Evolutionary conservation across 92 coral and sea anemone species (phyloP).

Genomic region (Palythoa grandiflora): DNA sequence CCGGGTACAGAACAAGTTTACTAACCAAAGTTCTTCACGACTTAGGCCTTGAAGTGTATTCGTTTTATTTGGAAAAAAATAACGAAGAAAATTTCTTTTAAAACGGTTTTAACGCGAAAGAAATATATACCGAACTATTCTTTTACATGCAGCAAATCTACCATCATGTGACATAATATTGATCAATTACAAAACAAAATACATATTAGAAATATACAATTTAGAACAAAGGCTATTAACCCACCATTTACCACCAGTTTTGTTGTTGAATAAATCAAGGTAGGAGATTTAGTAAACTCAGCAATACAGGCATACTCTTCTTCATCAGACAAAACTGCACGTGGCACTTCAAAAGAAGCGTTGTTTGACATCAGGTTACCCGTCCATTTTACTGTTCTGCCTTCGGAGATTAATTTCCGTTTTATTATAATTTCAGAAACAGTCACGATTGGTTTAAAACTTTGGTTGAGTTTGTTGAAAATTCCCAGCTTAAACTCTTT

Average conservation of each 20-base stretch:
- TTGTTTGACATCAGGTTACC: not conserved
- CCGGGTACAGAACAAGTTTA: too few relatives aligned
- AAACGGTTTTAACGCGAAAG: too few relatives aligned
- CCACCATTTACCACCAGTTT: conserved; percentile 5
- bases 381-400: not conserved
- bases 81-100: too few relatives aligned
- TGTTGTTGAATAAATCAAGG: conserved; percentile 8
- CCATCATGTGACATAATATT: too few relatives aligned
- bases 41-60: too few relatives aligned
- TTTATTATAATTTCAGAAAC: not conserved
- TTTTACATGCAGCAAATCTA: not conserved
- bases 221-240: not conserved
- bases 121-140: too few relatives aligned
- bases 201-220: not conserved
- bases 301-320: not conserved
- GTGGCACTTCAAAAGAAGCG: not conserved
- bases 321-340: not conserved
- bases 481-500: not conserved
- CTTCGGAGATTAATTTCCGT: not conserved
- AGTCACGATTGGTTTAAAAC: not conserved
- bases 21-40: too few relatives aligned
- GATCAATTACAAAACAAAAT: not conserved
- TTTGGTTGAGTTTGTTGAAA: not conserved
- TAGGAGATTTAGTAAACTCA: not conserved
- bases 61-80: too few relatives aligned